Base-by-base conservation (phyloP, 1,140 invertebrate genomes). In the Sitodiplosis mosellana region DNA sequence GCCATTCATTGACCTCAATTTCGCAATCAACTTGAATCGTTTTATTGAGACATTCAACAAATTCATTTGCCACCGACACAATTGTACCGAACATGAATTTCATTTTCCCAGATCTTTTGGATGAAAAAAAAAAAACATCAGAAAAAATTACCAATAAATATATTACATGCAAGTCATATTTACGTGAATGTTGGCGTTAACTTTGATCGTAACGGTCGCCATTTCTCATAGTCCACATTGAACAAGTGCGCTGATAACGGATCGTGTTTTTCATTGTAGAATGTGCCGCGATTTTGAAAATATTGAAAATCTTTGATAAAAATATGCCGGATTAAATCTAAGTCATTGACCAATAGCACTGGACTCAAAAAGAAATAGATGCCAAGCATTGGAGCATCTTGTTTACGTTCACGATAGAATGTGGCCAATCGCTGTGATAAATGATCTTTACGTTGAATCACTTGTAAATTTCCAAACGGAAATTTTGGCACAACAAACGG, bases 61-160 rank as follows among this genome's bases (percentile, higher is more conserved):
- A 58, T 47, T 67, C 59, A 37, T 70, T 59, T 10, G 65, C 64
- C 51, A 68, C 65, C 2, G 63, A 55, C 5, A 65, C 64, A 36
- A 73, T 66, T 10, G 64, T 64, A 45, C 63, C 58, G 53, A 70
- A 73, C 71, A 74, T 74, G 14, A 56, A 67, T 52, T 72, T 75
- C 53, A 81, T 67, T 57, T 78, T 80, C 4, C 70, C 70, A 0
- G 72, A 71, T n/a, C n/a, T n/a, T n/a, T 20, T n/a, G n/a, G n/a
- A n/a, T n/a, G n/a, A n/a, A n/a, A n/a, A n/a, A n/a, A n/a, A n/a
- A n/a, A n/a, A n/a, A n/a, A n/a, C n/a, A n/a, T n/a, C n/a, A n/a
- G n/a, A n/a, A n/a, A n/a, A n/a, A n/a, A n/a, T n/a, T n/a, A n/a
- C n/a, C n/a, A n/a, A n/a, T n/a, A n/a, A n/a, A n/a, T n/a, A n/a